Conservation (phyloP, 1,140 invertebrate genomes). For the Thaumatotibia leucotreta region DNA sequence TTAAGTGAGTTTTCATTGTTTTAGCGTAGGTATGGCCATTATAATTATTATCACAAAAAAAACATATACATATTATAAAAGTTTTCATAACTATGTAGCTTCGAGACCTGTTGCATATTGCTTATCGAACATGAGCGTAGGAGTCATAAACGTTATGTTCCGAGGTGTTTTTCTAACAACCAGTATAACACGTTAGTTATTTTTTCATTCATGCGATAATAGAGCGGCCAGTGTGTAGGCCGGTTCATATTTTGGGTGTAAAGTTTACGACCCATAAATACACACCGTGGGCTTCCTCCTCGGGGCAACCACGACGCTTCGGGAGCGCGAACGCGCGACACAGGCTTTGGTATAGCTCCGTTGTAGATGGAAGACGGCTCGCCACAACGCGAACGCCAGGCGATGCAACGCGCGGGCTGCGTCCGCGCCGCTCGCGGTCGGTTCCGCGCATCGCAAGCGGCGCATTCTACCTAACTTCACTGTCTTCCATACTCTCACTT, state of each 20-base stretch:
- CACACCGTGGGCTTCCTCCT: constrained; percentile 23
- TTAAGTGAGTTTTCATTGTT: no score
- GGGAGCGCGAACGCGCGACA: constrained; percentile 25
- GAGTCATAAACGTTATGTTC: background rate
- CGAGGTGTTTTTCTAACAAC: background rate
- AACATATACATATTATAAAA: no score
- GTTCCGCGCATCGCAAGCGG: constrained; percentile 41
- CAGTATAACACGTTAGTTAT: background rate
- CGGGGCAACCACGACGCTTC: constrained; percentile 17
- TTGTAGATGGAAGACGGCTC: constrained; percentile 63
- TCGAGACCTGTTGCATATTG: background rate
- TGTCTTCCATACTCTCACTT: constrained; percentile 16
- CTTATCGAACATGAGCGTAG: background rate
- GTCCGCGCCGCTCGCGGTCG: constrained; percentile 37
- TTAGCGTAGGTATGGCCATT: background rate
- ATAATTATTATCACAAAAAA: background rate
- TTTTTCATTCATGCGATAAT: background rate
- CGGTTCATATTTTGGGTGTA: background rate
- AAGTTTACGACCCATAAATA: constrained; percentile 10
- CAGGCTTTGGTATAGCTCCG: constrained; percentile 29
- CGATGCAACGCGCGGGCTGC: constrained; percentile 63
- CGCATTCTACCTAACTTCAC: constrained; percentile 18
- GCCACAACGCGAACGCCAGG: constrained; percentile 65
- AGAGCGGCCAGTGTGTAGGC: background rate
- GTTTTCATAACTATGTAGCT: no score